Base-by-base conservation (phyloP, 2,113 vertebrate genomes). In the Psephotus haematonotus region DNA sequence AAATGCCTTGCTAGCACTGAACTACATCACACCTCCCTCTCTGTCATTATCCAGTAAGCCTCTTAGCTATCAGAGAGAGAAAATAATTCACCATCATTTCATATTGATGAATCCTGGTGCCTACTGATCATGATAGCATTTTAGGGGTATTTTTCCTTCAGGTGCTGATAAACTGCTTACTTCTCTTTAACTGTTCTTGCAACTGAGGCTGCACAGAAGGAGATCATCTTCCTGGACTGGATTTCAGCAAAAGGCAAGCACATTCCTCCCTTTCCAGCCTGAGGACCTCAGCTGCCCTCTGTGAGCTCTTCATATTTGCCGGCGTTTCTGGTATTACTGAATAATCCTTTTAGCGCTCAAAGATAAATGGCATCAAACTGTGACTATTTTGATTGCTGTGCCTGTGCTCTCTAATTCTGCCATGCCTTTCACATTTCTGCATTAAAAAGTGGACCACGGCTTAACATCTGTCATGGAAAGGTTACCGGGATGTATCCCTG, bases 51-150 rank as follows among this genome's bases (percentile, higher is more conserved):
- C 52, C 80, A 41, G 12, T 84, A 94, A 97, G 70, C 75, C 35
- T 95, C 82, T 94, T 91, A 93, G 80, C 67, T 95, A 79, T 49
- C 72, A 94, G 59, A 86, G 90, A 59, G 57, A 95, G 65, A 96
- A 93, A 94, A 84, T 91, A 90, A 91, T 94, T 94, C 88, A 62
- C 37, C 35, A 17, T 86, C 33, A 96, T 82, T 95, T 92, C 69
- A 28, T 88, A 88, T 53, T 75, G 78, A 92, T 57, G 84, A 95
- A 81, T 63, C 37, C 82, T 60, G 6, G 37, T 84, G 90, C 71
- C 88, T 86, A 84, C 72, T 44, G 88, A 92, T 95, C 47, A 23
- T 3, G 17, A 78, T 7, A 60, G 39, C 5, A 4, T 24, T 28
- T 67, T 41, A 23, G 67, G 25, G 24, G 35, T 17, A 31, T 24